phyloP scores from a whole-genome alignment of 2,113 vertebrate species.

The Chaetodon trifascialis region DNA sequence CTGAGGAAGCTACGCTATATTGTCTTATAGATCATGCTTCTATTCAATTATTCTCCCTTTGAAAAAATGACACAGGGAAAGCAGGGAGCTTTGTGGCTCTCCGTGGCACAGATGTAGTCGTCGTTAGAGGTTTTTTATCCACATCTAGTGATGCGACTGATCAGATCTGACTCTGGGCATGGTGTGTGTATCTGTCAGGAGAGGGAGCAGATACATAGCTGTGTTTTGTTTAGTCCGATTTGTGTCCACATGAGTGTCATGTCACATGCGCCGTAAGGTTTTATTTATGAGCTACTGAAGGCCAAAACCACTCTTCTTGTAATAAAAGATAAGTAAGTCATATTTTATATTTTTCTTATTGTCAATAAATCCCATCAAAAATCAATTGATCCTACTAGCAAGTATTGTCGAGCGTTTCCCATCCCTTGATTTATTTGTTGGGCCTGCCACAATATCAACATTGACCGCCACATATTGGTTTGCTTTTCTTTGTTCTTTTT shows the following conservation, averaged over 20 bases:
- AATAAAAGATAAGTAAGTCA: neutral
- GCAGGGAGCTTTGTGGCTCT: neutral
- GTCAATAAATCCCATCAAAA: neutral
- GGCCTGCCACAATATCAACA: too few species aligned
- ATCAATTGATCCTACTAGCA: neutral
- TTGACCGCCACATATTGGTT: too few species aligned
- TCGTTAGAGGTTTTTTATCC: neutral
- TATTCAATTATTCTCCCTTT: slow-evolving; percentile 27
- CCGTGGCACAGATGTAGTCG: neutral
- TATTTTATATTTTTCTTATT: neutral
- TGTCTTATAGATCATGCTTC: slow-evolving; percentile 1
- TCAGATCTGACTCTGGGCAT: neutral
- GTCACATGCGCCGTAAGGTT: neutral
- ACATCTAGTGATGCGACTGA: neutral
- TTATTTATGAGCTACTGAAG: neutral
- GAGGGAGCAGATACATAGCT: neutral
- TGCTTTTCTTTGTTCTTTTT: too few species aligned
- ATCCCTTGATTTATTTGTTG: too few species aligned
- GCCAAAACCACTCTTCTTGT: neutral
- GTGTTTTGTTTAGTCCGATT: neutral
- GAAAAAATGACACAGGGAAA: slow-evolving; percentile 1
- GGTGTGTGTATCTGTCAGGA: neutral
- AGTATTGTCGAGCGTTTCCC: neutral
- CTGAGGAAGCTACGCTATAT: neutral
- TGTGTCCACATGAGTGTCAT: neutral